Conservation (phyloP, 2,888 invertebrate species). For the Drosophila rubida region DNA sequence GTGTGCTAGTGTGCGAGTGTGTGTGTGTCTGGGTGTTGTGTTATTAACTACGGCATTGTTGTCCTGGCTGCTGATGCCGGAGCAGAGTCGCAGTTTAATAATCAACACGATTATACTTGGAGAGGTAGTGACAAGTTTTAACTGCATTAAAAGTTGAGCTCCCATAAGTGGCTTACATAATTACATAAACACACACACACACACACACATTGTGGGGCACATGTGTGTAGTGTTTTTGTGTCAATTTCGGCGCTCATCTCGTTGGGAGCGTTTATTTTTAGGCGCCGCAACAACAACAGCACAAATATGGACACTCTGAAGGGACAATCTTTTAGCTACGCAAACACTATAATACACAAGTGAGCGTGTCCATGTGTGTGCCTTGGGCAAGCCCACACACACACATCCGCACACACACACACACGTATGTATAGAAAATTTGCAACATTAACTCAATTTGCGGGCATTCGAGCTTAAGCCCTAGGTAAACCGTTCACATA, state of each 20-base stretch:
- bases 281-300: conserved; percentile 41
- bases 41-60: conserved; percentile 57
- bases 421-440: conserved; percentile 20
- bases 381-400: conserved; percentile 17
- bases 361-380: conserved; percentile 21
- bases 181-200: conserved; percentile 42
- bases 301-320: conserved; percentile 30
- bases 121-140: conserved; percentile 66
- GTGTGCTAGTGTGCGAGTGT: conserved; percentile 17
- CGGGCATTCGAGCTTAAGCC: conserved; percentile 38
- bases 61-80: conserved; percentile 27
- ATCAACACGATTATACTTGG: conserved; percentile 69
- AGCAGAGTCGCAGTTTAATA: conserved; percentile 63
- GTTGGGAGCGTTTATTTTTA: conserved; percentile 49
- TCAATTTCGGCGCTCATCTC: conserved; percentile 16
- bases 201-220: background rate
- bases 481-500: conserved; percentile 39
- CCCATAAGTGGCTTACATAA: conserved; percentile 61
- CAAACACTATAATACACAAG: conserved; percentile 41
- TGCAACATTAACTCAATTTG: conserved; percentile 62
- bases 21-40: conserved; percentile 30
- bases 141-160: conserved; percentile 68
- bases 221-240: conserved; percentile 5
- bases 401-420: conserved; percentile 17
- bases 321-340: conserved; percentile 36